Percentiles rank a stretch among this genome's conserved stretches.
Evolutionary conservation across 2,888 invertebrate genomes (phyloP).

Genomic region (Dione vanillae): DNA sequence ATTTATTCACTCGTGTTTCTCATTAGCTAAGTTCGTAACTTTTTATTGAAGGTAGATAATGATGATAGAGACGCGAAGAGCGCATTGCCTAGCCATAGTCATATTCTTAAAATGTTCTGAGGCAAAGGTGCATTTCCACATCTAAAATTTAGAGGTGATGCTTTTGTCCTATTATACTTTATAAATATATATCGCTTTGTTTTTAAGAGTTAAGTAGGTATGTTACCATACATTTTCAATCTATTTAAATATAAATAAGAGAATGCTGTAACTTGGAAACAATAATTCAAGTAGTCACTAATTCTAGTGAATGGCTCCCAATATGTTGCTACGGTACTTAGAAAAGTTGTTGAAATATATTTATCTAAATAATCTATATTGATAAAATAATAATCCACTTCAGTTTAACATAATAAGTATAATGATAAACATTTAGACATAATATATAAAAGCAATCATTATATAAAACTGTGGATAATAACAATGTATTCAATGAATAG

Average conservation of each 20-base stretch:
- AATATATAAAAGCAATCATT: background rate
- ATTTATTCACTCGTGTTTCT: constrained; percentile 4
- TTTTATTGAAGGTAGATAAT: background rate
- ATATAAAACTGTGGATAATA: background rate
- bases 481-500: background rate
- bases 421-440: background rate
- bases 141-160: constrained; percentile 27
- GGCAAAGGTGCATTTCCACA: constrained; percentile 32
- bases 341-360: constrained; percentile 29
- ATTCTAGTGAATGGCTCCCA: constrained; percentile 30
- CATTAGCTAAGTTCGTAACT: constrained; percentile 11
- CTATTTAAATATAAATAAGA: constrained; percentile 35
- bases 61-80: constrained; percentile 8
- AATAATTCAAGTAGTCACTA: constrained; percentile 41
- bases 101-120: constrained; percentile 23
- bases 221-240: constrained; percentile 40
- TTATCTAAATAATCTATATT: background rate
- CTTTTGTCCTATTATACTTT: constrained; percentile 29
- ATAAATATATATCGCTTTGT: constrained; percentile 33
- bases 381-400: background rate
- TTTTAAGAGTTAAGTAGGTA: constrained; percentile 42
- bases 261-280: constrained; percentile 42
- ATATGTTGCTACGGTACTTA: constrained; percentile 13
- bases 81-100: constrained; percentile 19
- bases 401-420: background rate